A percentile compares a stretch with the other conserved stretches of the same genome.
Evolutionary conservation across 1,140 invertebrate species (phyloP).

Genomic region (Muscidifurax raptorellus): DNA sequence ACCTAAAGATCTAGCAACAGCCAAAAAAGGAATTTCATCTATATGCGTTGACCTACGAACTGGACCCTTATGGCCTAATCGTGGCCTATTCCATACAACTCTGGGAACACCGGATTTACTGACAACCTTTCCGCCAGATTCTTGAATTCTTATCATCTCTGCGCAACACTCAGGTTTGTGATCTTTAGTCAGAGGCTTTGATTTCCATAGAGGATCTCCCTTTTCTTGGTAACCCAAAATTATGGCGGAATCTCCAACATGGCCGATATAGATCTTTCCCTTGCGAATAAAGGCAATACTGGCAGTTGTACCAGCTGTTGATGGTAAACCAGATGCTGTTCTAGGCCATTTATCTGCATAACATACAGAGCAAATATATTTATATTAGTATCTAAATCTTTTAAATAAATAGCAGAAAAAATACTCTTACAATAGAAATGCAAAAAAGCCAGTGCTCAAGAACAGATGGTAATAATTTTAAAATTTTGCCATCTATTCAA

Average conservation of each 20-base stretch:
- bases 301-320: conserved; percentile 97
- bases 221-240: conserved; percentile 89
- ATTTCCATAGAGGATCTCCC: conserved; percentile 83
- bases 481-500: no score
- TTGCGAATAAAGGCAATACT: conserved; percentile 95
- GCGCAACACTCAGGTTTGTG: conserved; percentile 95
- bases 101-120: conserved; percentile 94
- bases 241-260: conserved; percentile 97
- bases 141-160: conserved; percentile 90
- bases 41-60: conserved; percentile 89
- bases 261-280: conserved; percentile 97
- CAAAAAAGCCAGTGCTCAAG: not conserved
- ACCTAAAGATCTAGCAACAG: conserved; percentile 95
- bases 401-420: not conserved
- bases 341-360: conserved; percentile 92
- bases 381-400: not conserved
- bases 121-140: conserved; percentile 91
- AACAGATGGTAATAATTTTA: not conserved
- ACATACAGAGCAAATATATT: not conserved
- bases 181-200: conserved; percentile 89
- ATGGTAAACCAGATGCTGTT: conserved; percentile 93
- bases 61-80: conserved; percentile 86
- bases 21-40: conserved; percentile 97
- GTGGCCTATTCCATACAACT: conserved; percentile 97
- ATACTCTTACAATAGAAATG: not conserved